A percentile compares a stretch with the other conserved stretches of the same genome.
phyloP scores from a whole-genome alignment of 2,797 vertebrate genomes.

The Carcharodon carcharias region DNA sequence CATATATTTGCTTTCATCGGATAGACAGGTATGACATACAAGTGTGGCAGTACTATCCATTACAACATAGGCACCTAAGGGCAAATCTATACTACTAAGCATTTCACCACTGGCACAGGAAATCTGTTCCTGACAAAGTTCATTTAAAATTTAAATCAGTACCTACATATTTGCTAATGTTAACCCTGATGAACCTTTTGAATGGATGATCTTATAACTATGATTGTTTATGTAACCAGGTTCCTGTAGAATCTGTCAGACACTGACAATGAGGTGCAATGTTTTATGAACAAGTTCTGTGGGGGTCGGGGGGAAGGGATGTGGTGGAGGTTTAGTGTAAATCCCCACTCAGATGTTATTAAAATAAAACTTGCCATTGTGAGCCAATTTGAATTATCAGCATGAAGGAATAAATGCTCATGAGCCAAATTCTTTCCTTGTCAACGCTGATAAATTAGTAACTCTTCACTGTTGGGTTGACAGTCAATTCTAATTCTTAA shows the following conservation, averaged over 20 bases:
- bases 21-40: constrained; percentile 16
- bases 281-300: background rate
- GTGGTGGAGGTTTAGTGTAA: background rate
- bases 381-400: background rate
- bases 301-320: too few relatives aligned
- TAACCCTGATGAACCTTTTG: background rate
- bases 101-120: background rate
- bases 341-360: background rate
- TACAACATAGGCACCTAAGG: background rate
- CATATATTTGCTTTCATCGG: background rate
- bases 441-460: background rate
- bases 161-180: background rate
- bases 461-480: background rate
- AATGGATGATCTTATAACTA: background rate
- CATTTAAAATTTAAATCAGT: constrained; percentile 18
- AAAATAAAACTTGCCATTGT: background rate
- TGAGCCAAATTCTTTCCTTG: background rate
- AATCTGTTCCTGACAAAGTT: background rate
- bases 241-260: background rate
- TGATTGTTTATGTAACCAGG: background rate
- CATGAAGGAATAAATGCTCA: background rate
- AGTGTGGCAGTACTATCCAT: background rate
- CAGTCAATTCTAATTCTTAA: background rate
- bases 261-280: background rate
- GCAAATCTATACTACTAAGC: background rate